Evolutionary conservation across 2,888 invertebrate genomes (phyloP).

Genomic region (Pecten maximus): DNA sequence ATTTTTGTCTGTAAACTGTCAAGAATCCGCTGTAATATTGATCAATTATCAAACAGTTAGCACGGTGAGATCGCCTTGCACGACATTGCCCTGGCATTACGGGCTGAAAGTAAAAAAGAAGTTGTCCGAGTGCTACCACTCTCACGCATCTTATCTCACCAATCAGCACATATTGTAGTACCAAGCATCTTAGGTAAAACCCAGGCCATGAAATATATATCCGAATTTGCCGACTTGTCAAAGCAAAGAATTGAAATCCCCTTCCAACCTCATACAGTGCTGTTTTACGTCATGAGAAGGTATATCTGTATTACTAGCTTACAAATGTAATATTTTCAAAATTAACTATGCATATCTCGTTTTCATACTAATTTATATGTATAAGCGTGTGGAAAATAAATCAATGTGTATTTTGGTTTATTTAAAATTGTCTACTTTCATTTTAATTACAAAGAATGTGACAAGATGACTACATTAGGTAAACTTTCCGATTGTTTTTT

Average conservation of each 20-base stretch:
- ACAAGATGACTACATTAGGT: too few species aligned
- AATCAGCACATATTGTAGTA: background rate
- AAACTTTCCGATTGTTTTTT: too few species aligned
- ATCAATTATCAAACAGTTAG: constrained; percentile 13
- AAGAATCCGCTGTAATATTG: background rate
- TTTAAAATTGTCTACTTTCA: too few species aligned
- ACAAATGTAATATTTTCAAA: too few species aligned
- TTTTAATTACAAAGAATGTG: too few species aligned
- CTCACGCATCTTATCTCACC: background rate
- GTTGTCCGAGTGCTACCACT: background rate
- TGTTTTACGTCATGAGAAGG: too few species aligned
- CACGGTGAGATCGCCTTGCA: background rate
- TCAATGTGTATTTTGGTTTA: too few species aligned
- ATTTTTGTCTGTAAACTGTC: constrained; percentile 17
- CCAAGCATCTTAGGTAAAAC: background rate
- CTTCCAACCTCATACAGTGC: background rate
- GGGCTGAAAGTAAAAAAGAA: background rate
- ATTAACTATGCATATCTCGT: too few species aligned
- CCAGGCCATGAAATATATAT: background rate
- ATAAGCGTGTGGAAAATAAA: too few species aligned
- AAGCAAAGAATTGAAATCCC: background rate
- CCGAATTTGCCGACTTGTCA: background rate
- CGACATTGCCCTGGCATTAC: background rate
- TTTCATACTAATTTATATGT: too few species aligned
- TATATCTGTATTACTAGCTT: too few species aligned